phyloP scores from a whole-genome alignment of 2,888 invertebrate genomes.

The Latrodectus hesperus region DNA sequence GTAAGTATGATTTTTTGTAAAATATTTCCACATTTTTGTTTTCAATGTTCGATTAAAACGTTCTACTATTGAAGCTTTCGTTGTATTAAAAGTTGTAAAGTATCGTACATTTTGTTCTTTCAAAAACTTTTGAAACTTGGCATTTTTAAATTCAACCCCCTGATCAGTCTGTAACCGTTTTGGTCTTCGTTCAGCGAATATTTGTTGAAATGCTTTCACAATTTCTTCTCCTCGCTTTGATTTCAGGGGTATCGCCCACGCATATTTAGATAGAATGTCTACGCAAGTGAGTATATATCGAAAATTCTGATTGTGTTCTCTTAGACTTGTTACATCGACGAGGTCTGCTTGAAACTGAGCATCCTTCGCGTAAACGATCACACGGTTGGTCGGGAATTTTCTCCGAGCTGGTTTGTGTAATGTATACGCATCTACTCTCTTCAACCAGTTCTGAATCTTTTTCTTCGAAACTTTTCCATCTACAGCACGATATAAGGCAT shows the following conservation, averaged over 20 bases:
- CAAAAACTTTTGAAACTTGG: constrained; percentile 55
- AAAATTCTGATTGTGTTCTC: constrained; percentile 70
- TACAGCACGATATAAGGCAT: constrained; percentile 1
- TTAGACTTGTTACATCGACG: constrained; percentile 66
- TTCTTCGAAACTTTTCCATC: constrained; percentile 10
- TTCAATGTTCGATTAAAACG: constrained; percentile 73
- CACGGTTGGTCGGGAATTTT: constrained; percentile 56
- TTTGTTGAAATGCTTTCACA: constrained; percentile 65
- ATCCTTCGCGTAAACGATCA: constrained; percentile 69
- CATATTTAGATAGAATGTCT: constrained; percentile 71
- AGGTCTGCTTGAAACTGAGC: constrained; percentile 71
- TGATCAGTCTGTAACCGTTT: constrained; percentile 70
- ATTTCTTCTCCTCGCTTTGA: constrained; percentile 69
- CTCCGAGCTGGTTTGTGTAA: constrained; percentile 53
- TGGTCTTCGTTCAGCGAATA: constrained; percentile 66
- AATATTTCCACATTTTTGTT: constrained; percentile 66
- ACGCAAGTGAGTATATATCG: constrained; percentile 71
- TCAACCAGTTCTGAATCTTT: constrained; percentile 57
- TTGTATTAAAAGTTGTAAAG: constrained; percentile 72
- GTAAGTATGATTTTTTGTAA: constrained; percentile 18
- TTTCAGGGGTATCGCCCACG: constrained; percentile 71
- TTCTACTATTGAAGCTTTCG: constrained; percentile 73
- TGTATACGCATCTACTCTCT: constrained; percentile 42
- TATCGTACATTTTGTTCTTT: constrained; percentile 69
- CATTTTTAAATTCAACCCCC: constrained; percentile 71